A percentile compares a stretch with the other conserved stretches of the same genome.
phyloP scores from a whole-genome alignment of 2,113 vertebrate species.

The Ictidomys tridecemlineatus region DNA sequence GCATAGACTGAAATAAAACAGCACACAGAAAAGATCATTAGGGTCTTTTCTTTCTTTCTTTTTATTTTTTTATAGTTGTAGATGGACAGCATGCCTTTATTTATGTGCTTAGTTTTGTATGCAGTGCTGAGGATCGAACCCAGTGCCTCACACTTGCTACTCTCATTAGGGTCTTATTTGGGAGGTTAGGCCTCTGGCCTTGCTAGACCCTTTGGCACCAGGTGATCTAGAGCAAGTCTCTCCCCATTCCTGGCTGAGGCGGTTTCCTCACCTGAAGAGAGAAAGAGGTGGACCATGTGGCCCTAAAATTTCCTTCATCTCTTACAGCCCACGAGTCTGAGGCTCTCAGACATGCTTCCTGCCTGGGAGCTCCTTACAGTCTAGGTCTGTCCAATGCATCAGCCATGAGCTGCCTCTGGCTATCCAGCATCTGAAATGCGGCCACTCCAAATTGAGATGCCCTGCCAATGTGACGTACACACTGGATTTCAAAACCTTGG shows the following conservation, averaged over 20 bases:
- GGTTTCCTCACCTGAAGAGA: background rate
- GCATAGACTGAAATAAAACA: background rate
- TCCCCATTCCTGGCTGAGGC: accelerated
- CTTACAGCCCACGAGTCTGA: accelerated
- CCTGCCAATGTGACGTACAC: background rate
- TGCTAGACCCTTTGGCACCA: background rate
- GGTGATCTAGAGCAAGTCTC: background rate
- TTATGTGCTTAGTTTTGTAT: too few species aligned
- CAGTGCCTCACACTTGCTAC: too few species aligned
- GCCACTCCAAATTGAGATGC: background rate
- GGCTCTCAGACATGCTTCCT: background rate
- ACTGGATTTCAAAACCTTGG: background rate
- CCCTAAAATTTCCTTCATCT: background rate
- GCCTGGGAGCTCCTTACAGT: accelerated
- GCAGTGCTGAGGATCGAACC: too few species aligned
- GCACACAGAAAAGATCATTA: background rate
- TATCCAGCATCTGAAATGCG: background rate
- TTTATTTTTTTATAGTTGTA: too few species aligned
- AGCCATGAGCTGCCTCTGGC: background rate
- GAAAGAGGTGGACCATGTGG: background rate
- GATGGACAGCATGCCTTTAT: too few species aligned
- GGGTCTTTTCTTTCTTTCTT: background rate
- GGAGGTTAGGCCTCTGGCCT: background rate
- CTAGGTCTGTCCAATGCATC: background rate
- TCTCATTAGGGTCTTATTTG: background rate